Evolutionary conservation across 2,113 vertebrate genomes (phyloP).

Genomic region (Stegostoma tigrinum): DNA sequence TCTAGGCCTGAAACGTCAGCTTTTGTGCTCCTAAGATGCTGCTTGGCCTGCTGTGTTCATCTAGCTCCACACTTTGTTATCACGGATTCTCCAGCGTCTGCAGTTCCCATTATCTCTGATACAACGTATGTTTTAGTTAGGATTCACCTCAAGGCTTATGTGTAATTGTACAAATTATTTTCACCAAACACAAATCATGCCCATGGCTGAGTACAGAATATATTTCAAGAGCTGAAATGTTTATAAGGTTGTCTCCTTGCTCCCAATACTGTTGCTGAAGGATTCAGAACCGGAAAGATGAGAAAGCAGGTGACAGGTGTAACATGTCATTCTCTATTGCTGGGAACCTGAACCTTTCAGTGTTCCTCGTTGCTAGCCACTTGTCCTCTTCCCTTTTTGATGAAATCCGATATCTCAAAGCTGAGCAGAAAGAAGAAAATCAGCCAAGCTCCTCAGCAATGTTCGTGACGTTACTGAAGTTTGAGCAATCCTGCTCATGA

Average conservation of each 20-base stretch:
- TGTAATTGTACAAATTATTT: not conserved
- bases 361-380: too few relatives aligned
- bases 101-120: too few relatives aligned
- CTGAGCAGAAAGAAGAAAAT: slow-evolving; percentile 16
- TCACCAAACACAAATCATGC: not conserved
- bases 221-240: not conserved
- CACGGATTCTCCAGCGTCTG: too few relatives aligned
- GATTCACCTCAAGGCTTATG: not conserved
- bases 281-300: not conserved
- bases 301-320: not conserved
- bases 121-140: not conserved
- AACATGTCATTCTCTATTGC: not conserved
- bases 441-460: not conserved
- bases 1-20: too few relatives aligned
- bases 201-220: not conserved
- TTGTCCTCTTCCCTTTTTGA: not conserved
- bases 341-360: not conserved
- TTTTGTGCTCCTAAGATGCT: too few relatives aligned
- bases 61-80: too few relatives aligned
- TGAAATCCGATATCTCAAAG: not conserved
- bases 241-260: not conserved
- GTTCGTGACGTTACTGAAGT: not conserved
- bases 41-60: too few relatives aligned
- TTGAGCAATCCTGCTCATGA: too few relatives aligned
- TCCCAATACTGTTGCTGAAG: not conserved